A percentile compares a stretch with the other conserved stretches of the same genome.
Conservation (phyloP, 1,140 invertebrate genomes). For the Drosophila melanica region DNA sequence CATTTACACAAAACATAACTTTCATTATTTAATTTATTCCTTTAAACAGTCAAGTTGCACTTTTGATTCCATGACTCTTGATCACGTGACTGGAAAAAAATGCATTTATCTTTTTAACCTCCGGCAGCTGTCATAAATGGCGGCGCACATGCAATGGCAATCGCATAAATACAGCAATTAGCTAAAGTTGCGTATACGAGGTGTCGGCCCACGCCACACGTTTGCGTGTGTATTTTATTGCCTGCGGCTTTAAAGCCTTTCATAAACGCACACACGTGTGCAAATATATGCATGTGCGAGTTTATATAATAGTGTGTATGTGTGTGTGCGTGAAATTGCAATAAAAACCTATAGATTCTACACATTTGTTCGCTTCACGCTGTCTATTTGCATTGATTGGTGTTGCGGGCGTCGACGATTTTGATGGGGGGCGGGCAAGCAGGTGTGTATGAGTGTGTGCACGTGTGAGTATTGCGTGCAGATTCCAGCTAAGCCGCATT, state of each 20-base stretch:
- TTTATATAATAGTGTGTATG: not conserved
- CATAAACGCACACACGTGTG: constrained; percentile 7
- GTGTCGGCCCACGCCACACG: constrained; percentile 24
- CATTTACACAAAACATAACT: not conserved
- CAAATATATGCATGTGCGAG: constrained; percentile 2
- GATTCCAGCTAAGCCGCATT: constrained; percentile 73
- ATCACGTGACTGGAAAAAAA: constrained; percentile 19
- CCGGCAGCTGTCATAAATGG: constrained; percentile 34
- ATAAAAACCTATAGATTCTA: constrained; percentile 38
- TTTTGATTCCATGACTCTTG: constrained; percentile 21
- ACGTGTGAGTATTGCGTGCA: constrained; percentile 40
- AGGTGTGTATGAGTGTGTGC: constrained; percentile 16
- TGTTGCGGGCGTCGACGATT: not conserved
- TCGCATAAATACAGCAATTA: constrained; percentile 53
- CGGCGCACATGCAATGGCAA: constrained; percentile 43
- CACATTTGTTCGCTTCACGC: constrained; percentile 24
- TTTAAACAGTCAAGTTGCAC: not conserved
- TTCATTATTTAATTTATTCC: constrained; percentile 5
- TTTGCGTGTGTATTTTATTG: constrained; percentile 30
- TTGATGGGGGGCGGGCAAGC: not conserved
- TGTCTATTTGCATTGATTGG: constrained; percentile 49
- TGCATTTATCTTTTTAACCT: constrained; percentile 40
- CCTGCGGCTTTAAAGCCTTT: constrained; percentile 36
- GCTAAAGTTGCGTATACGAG: constrained; percentile 60
- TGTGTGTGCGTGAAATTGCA: constrained; percentile 20